A percentile compares a stretch with the other conserved stretches of the same genome.
These are phyloP conservation scores for Nomada goodeniana DNA, from an alignment of 2,888 invertebrate species.

Conservation along the genomic window DNA sequence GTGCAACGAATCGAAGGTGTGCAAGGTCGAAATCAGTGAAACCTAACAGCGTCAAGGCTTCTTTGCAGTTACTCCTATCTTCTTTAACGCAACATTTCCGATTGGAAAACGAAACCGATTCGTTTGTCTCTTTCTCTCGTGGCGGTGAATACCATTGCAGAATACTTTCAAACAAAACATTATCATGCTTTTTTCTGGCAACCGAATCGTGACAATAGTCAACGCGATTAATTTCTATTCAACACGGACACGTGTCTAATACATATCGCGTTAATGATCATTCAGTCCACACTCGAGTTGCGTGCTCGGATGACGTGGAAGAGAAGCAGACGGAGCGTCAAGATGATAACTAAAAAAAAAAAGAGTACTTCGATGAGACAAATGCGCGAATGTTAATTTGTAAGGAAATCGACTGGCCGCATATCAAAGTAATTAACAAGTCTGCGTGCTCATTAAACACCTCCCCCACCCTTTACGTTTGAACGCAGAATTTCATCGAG, in stretches of 20 bases:
- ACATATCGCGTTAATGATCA: constrained; percentile 2
- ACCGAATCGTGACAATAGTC: too few relatives aligned
- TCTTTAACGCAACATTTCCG: neutral
- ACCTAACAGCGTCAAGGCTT: constrained; percentile 35
- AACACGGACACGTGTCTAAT: neutral
- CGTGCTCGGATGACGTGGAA: too few relatives aligned
- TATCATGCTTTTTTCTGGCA: neutral
- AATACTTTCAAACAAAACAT: neutral
- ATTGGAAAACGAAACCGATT: neutral
- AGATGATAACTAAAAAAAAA: too few relatives aligned
- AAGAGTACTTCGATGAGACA: too few relatives aligned
- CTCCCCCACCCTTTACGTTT: too few relatives aligned
- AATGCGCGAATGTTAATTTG: too few relatives aligned
- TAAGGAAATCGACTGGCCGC: too few relatives aligned
- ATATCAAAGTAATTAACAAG: too few relatives aligned
- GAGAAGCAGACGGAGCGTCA: too few relatives aligned
- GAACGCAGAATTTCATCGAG: neutral
- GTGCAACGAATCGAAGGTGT: constrained; percentile 51
- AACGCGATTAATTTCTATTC: neutral
- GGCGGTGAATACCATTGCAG: too few relatives aligned
- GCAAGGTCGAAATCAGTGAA: constrained; percentile 56
- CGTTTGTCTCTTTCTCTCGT: neutral
- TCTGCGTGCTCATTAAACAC: too few relatives aligned
- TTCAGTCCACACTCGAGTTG: too few relatives aligned
- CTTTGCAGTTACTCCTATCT: neutral